phyloP scores from a whole-genome alignment of 2,888 invertebrate genomes.

The Acleris literana region DNA sequence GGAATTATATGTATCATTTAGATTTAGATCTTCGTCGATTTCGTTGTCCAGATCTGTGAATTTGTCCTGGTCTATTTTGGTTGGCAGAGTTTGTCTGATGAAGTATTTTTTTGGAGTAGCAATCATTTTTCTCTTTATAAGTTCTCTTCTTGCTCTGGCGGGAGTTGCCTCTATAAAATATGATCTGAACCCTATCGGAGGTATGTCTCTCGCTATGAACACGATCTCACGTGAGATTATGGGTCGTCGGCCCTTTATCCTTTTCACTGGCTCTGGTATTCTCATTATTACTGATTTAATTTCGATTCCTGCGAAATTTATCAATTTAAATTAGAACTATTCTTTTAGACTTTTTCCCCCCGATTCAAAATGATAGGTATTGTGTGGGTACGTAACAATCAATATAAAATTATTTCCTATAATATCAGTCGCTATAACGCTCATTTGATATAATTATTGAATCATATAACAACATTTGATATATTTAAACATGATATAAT shows the following conservation, averaged over 20 bases:
- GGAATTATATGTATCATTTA: too few species aligned
- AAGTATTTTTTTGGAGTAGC: background rate
- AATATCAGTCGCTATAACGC: too few species aligned
- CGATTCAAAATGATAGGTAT: too few species aligned
- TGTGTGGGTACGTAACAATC: too few species aligned
- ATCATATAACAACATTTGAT: too few species aligned
- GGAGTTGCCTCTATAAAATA: constrained; percentile 75
- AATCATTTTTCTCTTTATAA: constrained; percentile 24
- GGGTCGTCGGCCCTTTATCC: constrained; percentile 80
- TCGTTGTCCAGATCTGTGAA: background rate
- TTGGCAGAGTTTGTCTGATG: background rate
- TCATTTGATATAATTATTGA: too few species aligned
- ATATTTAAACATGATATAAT: too few species aligned
- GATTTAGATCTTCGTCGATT: background rate
- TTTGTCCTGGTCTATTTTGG: background rate
- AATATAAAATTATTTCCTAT: too few species aligned
- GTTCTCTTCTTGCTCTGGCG: constrained; percentile 52
- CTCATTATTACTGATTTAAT: constrained; percentile 85
- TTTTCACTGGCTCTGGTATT: constrained; percentile 81
- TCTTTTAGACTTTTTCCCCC: too few species aligned
- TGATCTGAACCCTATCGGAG: constrained; percentile 87
- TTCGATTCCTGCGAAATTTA: constrained; percentile 69
- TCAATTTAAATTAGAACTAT: too few species aligned
- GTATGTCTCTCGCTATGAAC: constrained; percentile 86
- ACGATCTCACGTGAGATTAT: constrained; percentile 86